Conservation (phyloP, 2,888 invertebrate species). For the Osedax fenrisi region DNA sequence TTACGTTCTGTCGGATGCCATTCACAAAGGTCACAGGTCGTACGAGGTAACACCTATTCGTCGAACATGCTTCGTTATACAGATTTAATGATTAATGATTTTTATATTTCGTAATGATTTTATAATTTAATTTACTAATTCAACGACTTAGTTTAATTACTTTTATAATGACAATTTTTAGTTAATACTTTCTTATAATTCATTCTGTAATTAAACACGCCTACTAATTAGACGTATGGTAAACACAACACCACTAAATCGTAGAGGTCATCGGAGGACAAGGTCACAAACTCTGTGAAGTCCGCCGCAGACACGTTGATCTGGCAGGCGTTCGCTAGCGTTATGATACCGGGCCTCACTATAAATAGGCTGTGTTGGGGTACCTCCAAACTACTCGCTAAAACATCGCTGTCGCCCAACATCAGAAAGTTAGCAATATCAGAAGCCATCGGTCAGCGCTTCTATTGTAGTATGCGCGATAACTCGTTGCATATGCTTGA, state of each 20-base stretch:
- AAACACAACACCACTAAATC: slow-evolving; percentile 57
- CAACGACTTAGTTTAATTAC: too few species aligned
- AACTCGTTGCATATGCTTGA: too few species aligned
- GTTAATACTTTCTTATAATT: too few species aligned
- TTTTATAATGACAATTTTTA: too few species aligned
- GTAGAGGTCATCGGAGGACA: slow-evolving; percentile 35
- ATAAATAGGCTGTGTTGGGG: slow-evolving; percentile 69
- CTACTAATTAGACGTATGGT: slow-evolving; percentile 78
- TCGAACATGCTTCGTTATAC: too few species aligned
- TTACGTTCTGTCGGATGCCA: slow-evolving; percentile 77
- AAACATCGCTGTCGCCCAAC: neutral
- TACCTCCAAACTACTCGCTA: slow-evolving; percentile 20
- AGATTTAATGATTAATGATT: too few species aligned
- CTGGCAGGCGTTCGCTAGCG: slow-evolving; percentile 86
- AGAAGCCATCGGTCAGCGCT: too few species aligned
- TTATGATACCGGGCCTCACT: slow-evolving; percentile 73
- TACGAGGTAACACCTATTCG: slow-evolving; percentile 40
- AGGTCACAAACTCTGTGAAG: neutral
- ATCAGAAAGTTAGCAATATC: neutral
- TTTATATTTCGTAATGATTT: too few species aligned
- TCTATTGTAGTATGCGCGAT: too few species aligned
- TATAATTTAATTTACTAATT: too few species aligned
- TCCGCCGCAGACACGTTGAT: slow-evolving; percentile 68
- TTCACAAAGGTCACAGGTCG: slow-evolving; percentile 57
- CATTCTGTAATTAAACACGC: too few species aligned